Conservation (phyloP, 2,797 vertebrate species). For the Ceryle rudis region DNA sequence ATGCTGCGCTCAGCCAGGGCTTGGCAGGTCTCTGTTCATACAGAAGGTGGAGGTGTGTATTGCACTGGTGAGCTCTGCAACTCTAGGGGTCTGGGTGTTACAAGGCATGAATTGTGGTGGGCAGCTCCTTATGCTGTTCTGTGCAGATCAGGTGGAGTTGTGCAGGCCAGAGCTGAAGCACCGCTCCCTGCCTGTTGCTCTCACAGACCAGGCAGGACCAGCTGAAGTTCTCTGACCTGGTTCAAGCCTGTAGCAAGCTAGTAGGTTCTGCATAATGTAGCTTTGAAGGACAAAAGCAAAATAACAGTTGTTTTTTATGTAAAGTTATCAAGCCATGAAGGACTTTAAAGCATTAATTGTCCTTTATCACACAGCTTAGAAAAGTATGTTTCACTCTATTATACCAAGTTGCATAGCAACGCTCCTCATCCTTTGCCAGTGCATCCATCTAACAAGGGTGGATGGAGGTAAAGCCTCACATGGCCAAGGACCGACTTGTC, state of each 20-base stretch:
- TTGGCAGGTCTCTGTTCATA: not conserved
- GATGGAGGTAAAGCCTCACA: not conserved
- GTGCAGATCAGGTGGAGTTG: not conserved
- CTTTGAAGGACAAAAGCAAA: not conserved
- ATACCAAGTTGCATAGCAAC: constrained; percentile 25
- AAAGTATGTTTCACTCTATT: not conserved
- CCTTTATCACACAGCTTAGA: not conserved
- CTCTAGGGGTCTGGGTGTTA: not conserved
- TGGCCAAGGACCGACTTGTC: not conserved
- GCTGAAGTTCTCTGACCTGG: not conserved
- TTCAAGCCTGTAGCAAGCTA: not conserved
- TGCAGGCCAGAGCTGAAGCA: not conserved
- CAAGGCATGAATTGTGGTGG: not conserved
- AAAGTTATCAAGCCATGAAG: not conserved
- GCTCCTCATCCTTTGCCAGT: not conserved
- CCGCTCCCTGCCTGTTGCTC: rapidly evolving
- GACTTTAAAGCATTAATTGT: not conserved
- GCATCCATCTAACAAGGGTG: not conserved
- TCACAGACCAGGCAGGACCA: not conserved
- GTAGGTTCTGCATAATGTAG: not conserved
- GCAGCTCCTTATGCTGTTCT: rapidly evolving
- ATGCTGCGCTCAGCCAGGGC: not conserved
- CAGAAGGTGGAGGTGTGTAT: not conserved
- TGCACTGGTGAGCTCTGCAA: not conserved
- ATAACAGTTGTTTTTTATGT: not conserved